Evolutionary conservation across 1,140 invertebrate genomes (phyloP), one percentile per base, ranked within the genome.

Genomic region (Gonioctena quinquepunctata): DNA sequence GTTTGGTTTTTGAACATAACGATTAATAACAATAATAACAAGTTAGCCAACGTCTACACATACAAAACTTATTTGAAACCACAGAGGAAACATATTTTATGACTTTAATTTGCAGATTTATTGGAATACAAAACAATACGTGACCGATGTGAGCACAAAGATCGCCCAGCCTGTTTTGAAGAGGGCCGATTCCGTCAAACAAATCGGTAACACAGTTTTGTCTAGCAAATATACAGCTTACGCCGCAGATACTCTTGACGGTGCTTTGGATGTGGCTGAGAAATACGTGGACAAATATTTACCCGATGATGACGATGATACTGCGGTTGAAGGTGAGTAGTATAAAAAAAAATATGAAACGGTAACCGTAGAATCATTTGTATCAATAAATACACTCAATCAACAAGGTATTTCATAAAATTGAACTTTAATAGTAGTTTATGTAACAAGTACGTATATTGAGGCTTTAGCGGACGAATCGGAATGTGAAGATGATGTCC

Each of bases 241-340:
- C 57, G 92, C 92, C 0, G 91, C 87, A 2, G 88, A 89, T 49
- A 89, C 85, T 19, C 81, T 94, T 5, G 91, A 93, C 76, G 88
- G 87, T 21, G 92, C 91, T 2, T 84, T 94, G 5, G 87, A 89
- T 72, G 89, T 89, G 19, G 92, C 92, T 48, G 92, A 94, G 77
- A 89, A 91, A 77, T 93, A 93, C 73, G 90, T 94, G 22, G 92
- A 94, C 83, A 92, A 88, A 83, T 93, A 92, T 79, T 84, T 94
- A 63, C 91, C 92, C 18, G 87, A 87, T 13, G 87, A 88, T 77
- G 84, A 87, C 48, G 33, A 72, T n/a, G 74, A 75, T 54, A 26
- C 33, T 50, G 27, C 28, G 16, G 16, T 48, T 26, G 68, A 73
- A n/a, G 66, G 62, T 70, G n/a, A 70, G 62, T 65, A 56, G n/a